Evolutionary conservation across 2,888 invertebrate species (phyloP).

Genomic region (Asteroscopus sphinx): DNA sequence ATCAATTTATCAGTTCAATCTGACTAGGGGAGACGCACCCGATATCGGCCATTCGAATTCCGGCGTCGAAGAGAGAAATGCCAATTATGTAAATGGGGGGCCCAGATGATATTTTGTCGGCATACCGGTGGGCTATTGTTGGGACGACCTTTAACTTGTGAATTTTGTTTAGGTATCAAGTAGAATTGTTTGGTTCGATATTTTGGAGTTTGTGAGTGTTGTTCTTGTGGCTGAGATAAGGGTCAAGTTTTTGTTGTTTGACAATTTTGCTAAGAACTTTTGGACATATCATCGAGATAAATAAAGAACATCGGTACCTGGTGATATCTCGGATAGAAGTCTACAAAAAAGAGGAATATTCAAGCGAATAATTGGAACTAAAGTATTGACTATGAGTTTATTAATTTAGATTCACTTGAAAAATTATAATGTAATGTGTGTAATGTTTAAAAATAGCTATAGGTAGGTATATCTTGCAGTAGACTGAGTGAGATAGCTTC

Average conservation of each 20-base stretch:
- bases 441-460: too few relatives aligned
- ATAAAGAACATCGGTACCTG: too few relatives aligned
- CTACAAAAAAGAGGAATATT: too few relatives aligned
- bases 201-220: slow-evolving; percentile 9
- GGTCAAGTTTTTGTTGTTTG: slow-evolving; percentile 1
- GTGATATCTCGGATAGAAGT: too few relatives aligned
- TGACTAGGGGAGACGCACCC: slow-evolving; percentile 5
- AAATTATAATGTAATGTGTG: too few relatives aligned
- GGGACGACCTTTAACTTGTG: slow-evolving; percentile 11
- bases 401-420: too few relatives aligned
- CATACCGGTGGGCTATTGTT: slow-evolving; percentile 27
- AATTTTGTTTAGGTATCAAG: slow-evolving; percentile 25
- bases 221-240: slow-evolving; percentile 8
- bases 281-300: too few relatives aligned
- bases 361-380: too few relatives aligned
- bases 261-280: too few relatives aligned
- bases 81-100: slow-evolving; percentile 54
- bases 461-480: too few relatives aligned
- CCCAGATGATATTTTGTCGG: slow-evolving; percentile 53
- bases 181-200: slow-evolving; percentile 6
- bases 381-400: too few relatives aligned
- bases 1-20: slow-evolving; percentile 31
- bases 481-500: too few relatives aligned
- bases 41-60: slow-evolving; percentile 51
- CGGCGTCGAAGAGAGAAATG: slow-evolving; percentile 26